Conservation (phyloP, 2,797 vertebrate genomes). For the Epinephelus coioides region DNA sequence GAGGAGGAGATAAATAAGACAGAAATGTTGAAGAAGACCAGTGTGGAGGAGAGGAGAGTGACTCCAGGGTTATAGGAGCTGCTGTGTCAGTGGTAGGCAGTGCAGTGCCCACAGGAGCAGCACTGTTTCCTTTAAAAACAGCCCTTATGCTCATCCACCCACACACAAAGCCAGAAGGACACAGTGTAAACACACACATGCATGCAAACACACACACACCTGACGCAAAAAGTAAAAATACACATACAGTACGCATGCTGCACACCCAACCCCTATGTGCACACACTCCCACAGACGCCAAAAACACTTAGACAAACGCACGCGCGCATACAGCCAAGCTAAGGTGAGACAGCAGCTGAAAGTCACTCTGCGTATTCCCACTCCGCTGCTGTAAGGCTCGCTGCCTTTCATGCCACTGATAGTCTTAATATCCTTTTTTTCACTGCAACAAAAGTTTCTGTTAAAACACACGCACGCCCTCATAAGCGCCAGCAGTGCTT, state of each 20-base stretch:
- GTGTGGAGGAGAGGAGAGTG: slow-evolving; percentile 21
- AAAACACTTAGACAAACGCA: slow-evolving; percentile 35
- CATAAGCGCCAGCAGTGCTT: slow-evolving; percentile 34
- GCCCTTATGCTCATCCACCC: slow-evolving; percentile 10
- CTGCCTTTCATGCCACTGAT: slow-evolving; percentile 56
- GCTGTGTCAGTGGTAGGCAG: slow-evolving; percentile 21
- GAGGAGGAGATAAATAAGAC: background rate
- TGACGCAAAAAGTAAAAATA: slow-evolving; percentile 14
- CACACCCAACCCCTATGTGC: background rate
- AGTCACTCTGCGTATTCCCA: slow-evolving; percentile 45
- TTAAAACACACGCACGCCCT: slow-evolving; percentile 49
- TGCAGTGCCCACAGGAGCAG: slow-evolving; percentile 20
- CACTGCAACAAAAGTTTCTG: slow-evolving; percentile 63
- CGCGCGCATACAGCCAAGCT: slow-evolving; percentile 29
- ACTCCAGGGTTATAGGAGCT: slow-evolving; percentile 21
- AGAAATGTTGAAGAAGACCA: background rate
- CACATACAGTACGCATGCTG: background rate
- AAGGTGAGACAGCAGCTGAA: slow-evolving; percentile 64
- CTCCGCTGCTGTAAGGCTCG: slow-evolving; percentile 34
- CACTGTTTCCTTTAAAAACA: slow-evolving; percentile 42
- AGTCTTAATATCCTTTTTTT: slow-evolving; percentile 56
- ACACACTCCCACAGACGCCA: slow-evolving; percentile 17
- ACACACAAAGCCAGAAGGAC: slow-evolving; percentile 25
- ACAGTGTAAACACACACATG: slow-evolving; percentile 4
- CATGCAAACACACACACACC: slow-evolving; percentile 5